Evolutionary conservation across 2,888 invertebrate species (phyloP).

Genomic region (Thyatira batis): DNA sequence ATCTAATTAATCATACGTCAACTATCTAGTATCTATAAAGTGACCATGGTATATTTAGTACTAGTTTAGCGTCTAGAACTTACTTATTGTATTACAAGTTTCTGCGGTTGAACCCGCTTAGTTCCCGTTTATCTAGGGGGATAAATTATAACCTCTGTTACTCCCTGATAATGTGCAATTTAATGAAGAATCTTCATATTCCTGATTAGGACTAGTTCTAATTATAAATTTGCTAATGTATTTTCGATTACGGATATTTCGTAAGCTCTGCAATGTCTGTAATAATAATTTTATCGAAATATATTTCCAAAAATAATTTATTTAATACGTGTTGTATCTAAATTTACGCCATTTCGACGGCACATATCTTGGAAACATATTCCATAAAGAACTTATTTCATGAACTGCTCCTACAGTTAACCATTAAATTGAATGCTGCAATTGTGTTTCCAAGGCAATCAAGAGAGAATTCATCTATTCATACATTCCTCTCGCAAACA

Average conservation of each 20-base stretch:
- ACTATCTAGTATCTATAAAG: conserved; percentile 5
- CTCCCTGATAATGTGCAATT: too few relatives aligned
- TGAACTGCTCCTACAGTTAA: not conserved
- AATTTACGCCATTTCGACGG: conserved; percentile 19
- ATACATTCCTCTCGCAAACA: conserved; percentile 29
- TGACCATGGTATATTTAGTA: not conserved
- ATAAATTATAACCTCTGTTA: too few relatives aligned
- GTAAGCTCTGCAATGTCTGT: too few relatives aligned
- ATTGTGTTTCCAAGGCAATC: conserved; percentile 15
- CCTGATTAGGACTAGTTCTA: too few relatives aligned
- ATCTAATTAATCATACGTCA: conserved; percentile 30
- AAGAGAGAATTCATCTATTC: conserved; percentile 25
- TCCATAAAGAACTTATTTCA: conserved; percentile 22
- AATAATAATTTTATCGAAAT: too few relatives aligned
- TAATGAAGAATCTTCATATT: too few relatives aligned
- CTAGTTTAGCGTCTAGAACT: not conserved
- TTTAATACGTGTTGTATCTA: conserved; percentile 21
- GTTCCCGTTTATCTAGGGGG: too few relatives aligned
- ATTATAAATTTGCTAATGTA: too few relatives aligned
- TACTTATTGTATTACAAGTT: too few relatives aligned
- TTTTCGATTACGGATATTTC: too few relatives aligned
- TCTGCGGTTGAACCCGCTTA: too few relatives aligned
- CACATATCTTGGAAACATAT: conserved; percentile 15
- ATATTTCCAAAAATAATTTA: too few relatives aligned
- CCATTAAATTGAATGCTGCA: not conserved